Conservation (phyloP, 2,797 vertebrate species). For the Spheniscus humboldti region DNA sequence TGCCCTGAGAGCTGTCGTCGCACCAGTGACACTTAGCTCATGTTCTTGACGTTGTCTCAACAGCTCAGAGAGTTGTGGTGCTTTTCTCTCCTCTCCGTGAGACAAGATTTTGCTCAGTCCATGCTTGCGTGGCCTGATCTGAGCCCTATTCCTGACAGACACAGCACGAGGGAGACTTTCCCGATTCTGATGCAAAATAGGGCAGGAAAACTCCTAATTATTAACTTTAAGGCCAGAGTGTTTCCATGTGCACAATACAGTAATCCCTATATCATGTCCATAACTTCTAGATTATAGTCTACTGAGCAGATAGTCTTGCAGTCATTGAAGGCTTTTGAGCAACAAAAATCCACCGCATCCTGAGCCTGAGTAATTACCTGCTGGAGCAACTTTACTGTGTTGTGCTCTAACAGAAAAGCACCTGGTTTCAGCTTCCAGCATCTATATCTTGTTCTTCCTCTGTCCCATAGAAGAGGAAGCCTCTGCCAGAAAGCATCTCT, state of each 20-base stretch:
- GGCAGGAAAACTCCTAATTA: neutral
- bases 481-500: neutral
- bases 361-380: neutral
- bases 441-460: neutral
- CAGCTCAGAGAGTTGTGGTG: neutral
- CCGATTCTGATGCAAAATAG: neutral
- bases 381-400: neutral
- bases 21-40: neutral
- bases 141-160: neutral
- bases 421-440: neutral
- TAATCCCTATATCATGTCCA: neutral
- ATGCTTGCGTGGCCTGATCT: neutral
- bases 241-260: neutral
- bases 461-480: neutral
- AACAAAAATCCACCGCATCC: neutral
- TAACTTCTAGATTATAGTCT: neutral
- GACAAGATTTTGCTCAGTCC: neutral
- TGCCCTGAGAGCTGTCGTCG: neutral
- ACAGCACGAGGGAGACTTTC: neutral
- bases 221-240: neutral
- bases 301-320: neutral
- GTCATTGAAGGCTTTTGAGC: neutral
- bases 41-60: neutral
- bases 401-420: neutral
- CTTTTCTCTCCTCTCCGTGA: neutral